These are phyloP conservation scores for Triops longicaudatus DNA, from an alignment of 1,140 invertebrate species.

Conservation along the genomic window DNA sequence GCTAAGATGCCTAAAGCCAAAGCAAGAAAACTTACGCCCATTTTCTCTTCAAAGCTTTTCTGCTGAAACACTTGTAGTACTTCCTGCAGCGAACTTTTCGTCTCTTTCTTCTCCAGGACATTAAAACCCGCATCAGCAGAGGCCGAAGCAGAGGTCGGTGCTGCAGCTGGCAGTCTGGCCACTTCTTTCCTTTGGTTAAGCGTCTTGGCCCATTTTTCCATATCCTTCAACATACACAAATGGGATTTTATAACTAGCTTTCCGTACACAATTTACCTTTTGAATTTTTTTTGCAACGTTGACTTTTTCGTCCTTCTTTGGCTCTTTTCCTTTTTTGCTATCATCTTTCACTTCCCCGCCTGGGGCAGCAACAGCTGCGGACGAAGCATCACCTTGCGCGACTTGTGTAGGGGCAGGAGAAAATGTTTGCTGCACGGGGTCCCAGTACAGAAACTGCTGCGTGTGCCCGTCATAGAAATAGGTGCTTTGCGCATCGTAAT, in stretches of 20 bases:
- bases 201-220: conserved; percentile 95
- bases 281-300: conserved; percentile 97
- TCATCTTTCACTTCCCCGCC: conserved; percentile 31
- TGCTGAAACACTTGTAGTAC: conserved; percentile 26
- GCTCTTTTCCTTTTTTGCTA: conserved; percentile 40
- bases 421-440: conserved; percentile 69
- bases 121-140: conserved; percentile 83
- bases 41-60: conserved; percentile 10
- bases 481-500: conserved; percentile 91
- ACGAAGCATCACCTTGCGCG: conserved; percentile 12
- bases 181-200: conserved; percentile 94
- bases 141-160: conserved; percentile 28
- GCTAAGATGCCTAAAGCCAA: not conserved
- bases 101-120: conserved; percentile 61
- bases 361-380: conserved; percentile 22
- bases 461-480: conserved; percentile 87
- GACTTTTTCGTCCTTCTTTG: conserved; percentile 69
- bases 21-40: not conserved
- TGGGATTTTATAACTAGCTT: not conserved
- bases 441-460: conserved; percentile 92
- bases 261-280: conserved; percentile 50
- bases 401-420: conserved; percentile 49
- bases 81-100: conserved; percentile 20
- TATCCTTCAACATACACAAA: conserved; percentile 48
- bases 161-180: conserved; percentile 47